Percentiles rank a stretch among this genome's conserved stretches.
Evolutionary conservation across 2,797 vertebrate species (phyloP).

Genomic region (Pangasius sanitwongsei): DNA sequence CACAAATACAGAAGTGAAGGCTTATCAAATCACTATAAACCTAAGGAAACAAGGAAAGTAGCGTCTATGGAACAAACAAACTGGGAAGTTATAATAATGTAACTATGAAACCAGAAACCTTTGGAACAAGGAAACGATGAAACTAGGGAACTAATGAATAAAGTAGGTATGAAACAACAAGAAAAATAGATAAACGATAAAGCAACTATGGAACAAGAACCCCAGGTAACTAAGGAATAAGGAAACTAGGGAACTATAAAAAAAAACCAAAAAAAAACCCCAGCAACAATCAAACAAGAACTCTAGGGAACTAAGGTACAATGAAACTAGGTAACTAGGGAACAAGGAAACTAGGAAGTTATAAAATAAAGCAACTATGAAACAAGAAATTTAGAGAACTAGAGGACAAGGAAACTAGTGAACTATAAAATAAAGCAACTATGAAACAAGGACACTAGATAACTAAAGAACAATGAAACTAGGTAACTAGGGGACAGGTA

Average conservation of each 20-base stretch:
- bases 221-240: too few relatives aligned
- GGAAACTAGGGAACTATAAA: too few relatives aligned
- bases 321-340: not conserved
- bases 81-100: not conserved
- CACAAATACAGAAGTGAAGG: not conserved
- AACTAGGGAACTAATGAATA: too few relatives aligned
- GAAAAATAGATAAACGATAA: too few relatives aligned
- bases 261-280: too few relatives aligned
- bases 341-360: not conserved
- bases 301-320: not conserved
- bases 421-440: not conserved
- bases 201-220: too few relatives aligned
- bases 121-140: too few relatives aligned
- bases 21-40: not conserved
- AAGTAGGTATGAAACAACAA: too few relatives aligned
- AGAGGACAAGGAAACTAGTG: not conserved
- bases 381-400: not conserved
- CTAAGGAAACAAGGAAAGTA: not conserved
- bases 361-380: not conserved
- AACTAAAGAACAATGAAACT: not conserved
- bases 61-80: not conserved
- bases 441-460: not conserved
- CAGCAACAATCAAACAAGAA: not conserved
- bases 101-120: too few relatives aligned
- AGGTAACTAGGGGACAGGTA: too few relatives aligned